Base-by-base conservation (phyloP, 2,888 invertebrate species). In the Pharmacophagus antenor region DNA sequence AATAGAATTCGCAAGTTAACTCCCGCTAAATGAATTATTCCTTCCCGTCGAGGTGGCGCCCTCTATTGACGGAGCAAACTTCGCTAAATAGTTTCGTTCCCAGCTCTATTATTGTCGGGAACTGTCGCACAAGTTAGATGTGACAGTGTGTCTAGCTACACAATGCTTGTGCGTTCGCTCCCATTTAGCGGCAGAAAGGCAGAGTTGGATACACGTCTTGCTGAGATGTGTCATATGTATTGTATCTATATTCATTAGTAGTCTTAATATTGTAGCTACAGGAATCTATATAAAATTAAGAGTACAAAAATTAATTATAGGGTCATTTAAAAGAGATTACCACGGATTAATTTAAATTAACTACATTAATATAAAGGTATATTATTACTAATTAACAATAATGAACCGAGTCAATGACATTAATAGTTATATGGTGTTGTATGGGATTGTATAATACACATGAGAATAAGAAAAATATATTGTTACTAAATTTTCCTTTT, bases 11-110 rank as follows among this genome's bases (percentile, higher is more conserved):
- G 74, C 77, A 73, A 76, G 75, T 80, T 82, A 85, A 84, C 83
- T 85, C 79, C 63, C 67, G 65, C 78, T 88, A 88, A 88, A 88
- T 88, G 85, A 88, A 88, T 89, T 89, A 89, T 85, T 82, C 78
- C 74, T 76, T 77, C 76, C 80, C 82, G 79, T 67, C 77, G 74
- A 79, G 80, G 81, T 84, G 84, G 80, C 84, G 82, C 81, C 81
- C 77, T 77, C 80, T 89, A 88, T 88, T 88, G 88, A 87, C 85
- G 79, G 70, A 81, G 81, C 73, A 82, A 88, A 88, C 85, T 88
- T 79, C 69, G 77, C 88, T 88, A 87, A 89, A 88, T 86, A 88
- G 88, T 88, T 88, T 84, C 82, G 84, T 88, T 87, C 82, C 82
- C 84, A 77, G 79, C 76, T 77, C 85, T 79, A 85, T 87, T 88